phyloP scores from a whole-genome alignment of 2,888 invertebrate genomes.

The Therioaphis trifolii region DNA sequence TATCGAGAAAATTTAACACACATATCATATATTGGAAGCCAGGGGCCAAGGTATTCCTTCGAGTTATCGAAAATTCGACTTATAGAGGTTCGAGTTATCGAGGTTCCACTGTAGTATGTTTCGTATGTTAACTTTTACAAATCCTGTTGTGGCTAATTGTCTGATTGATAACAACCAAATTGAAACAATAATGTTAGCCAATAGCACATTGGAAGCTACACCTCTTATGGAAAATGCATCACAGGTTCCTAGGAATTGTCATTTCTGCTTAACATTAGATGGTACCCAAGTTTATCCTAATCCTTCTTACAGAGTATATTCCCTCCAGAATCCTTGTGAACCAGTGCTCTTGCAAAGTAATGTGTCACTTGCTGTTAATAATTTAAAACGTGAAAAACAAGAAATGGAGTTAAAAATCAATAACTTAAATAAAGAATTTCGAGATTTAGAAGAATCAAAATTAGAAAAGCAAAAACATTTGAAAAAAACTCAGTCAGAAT shows the following conservation, averaged over 20 bases:
- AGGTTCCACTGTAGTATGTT: no score
- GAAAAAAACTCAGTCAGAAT: conserved; percentile 34
- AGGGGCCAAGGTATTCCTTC: no score
- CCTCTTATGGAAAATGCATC: conserved; percentile 75
- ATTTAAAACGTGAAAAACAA: conserved; percentile 66
- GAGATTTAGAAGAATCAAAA: conserved; percentile 65
- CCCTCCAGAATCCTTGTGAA: conserved; percentile 12
- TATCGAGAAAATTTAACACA: no score
- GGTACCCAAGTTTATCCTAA: conserved; percentile 80
- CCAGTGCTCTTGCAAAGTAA: conserved; percentile 39
- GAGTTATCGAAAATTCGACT: no score
- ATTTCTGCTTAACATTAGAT: conserved; percentile 75
- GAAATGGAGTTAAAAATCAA: conserved; percentile 66
- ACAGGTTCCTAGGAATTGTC: conserved; percentile 78
- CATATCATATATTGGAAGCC: no score
- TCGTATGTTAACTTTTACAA: conserved; percentile 78
- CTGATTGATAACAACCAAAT: conserved; percentile 81
- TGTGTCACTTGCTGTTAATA: conserved; percentile 65
- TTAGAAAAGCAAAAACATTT: conserved; percentile 65
- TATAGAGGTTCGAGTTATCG: no score
- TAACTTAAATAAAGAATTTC: conserved; percentile 68
- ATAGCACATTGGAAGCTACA: conserved; percentile 77
- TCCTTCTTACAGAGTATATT: conserved; percentile 81
- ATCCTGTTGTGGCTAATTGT: conserved; percentile 84
- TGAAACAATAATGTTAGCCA: conserved; percentile 83